Conservation (phyloP, 2,797 vertebrate genomes). For the Siniperca scherzeri region DNA sequence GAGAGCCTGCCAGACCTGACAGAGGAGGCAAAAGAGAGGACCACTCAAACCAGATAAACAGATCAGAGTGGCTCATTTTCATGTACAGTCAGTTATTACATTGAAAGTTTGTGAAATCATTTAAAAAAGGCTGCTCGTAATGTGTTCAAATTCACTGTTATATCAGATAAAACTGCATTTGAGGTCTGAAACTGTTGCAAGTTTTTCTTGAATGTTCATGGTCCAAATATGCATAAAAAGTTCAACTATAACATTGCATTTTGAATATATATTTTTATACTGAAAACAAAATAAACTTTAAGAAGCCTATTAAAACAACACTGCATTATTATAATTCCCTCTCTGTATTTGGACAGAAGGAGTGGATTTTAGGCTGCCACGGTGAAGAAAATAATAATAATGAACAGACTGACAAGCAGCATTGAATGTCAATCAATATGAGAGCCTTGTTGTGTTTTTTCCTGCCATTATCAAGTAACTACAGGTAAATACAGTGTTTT, state of each 20-base stretch:
- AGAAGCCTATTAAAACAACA: constrained; percentile 31
- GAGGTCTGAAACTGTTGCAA: neutral
- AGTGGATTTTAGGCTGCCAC: constrained; percentile 23
- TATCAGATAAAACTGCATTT: neutral
- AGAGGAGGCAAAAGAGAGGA: constrained; percentile 45
- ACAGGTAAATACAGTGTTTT: constrained; percentile 40
- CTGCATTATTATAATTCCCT: constrained; percentile 22
- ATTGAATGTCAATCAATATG: constrained; percentile 33
- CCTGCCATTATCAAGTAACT: constrained; percentile 50
- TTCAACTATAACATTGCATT: neutral
- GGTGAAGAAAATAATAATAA: constrained; percentile 44
- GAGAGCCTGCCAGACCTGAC: constrained; percentile 65
- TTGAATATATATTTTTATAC: neutral
- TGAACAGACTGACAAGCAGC: constrained; percentile 25
- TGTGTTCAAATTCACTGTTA: neutral
- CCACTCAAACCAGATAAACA: constrained; percentile 52
- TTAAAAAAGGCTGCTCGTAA: constrained; percentile 6
- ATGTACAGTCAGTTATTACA: constrained; percentile 2
- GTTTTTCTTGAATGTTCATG: neutral
- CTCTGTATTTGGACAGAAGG: constrained; percentile 17
- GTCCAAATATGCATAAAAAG: constrained; percentile 18
- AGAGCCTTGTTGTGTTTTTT: constrained; percentile 40
- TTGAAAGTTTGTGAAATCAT: constrained; percentile 24
- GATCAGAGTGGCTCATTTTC: constrained; percentile 27
- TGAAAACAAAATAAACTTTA: constrained; percentile 14